A percentile compares a stretch with the other conserved stretches of the same genome.
Evolutionary conservation across 2,888 invertebrate genomes (phyloP).

Genomic region (Arrhopalites spinosus): DNA sequence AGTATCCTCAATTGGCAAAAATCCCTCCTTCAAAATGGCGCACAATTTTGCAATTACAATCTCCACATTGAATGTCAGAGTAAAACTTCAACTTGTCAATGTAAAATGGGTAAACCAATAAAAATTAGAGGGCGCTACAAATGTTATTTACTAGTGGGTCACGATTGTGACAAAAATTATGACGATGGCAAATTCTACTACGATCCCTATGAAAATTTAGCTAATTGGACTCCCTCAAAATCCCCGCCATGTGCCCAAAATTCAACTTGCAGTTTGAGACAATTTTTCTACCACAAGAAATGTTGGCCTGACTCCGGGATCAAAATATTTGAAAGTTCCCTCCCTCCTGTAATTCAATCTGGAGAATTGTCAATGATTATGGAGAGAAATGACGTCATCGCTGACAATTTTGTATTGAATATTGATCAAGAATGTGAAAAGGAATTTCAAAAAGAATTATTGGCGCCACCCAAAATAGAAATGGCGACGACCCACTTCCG

Average conservation of each 20-base stretch:
- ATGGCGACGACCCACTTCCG: neutral
- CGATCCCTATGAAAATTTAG: slow-evolving; percentile 9
- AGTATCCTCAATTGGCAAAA: neutral
- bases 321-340: too few relatives aligned
- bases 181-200: slow-evolving; percentile 13
- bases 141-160: slow-evolving; percentile 6
- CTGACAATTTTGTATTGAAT: slow-evolving; percentile 17
- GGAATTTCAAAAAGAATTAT: slow-evolving; percentile 9
- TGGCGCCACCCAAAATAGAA: neutral
- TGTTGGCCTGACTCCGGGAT: slow-evolving; percentile 22
- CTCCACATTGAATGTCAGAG: neutral
- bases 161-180: slow-evolving; percentile 14
- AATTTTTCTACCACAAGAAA: slow-evolving; percentile 16
- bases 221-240: slow-evolving; percentile 12
- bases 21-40: neutral
- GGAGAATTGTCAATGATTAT: slow-evolving; percentile 11
- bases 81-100: slow-evolving; percentile 12
- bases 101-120: neutral
- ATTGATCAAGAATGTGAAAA: slow-evolving; percentile 18
- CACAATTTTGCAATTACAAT: slow-evolving; percentile 10
- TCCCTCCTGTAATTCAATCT: too few relatives aligned
- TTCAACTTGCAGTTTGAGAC: neutral
- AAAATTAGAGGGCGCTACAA: neutral
- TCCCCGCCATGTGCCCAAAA: neutral
- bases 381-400: slow-evolving; percentile 17